Base-by-base conservation (phyloP, 53 echinoderm and acorn worm species). In the Astropecten irregularis region DNA sequence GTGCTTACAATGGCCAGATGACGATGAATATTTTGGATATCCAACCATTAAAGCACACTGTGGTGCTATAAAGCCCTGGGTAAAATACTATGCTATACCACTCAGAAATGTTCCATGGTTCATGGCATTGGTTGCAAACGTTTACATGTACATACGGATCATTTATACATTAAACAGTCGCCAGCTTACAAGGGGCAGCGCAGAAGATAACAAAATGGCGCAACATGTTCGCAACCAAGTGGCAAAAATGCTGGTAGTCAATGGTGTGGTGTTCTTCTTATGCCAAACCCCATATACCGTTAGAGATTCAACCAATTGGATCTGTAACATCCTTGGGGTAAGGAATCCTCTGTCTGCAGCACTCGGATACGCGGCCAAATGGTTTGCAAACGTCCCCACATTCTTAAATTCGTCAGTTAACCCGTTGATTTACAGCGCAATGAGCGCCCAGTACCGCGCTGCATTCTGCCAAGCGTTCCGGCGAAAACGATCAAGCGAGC, bases 241-340 rank as follows among this genome's bases (percentile, higher is more conserved):
- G 30, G 71, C 71, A 8, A 71, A 71, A 47, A 71, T 71, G 71
- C 51, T 71, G 49, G 2, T 71, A 9, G 71, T 71, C n/a, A 71
- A 71, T 49, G 71, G 71, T 0, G 71, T 34, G n/a, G 50, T 71
- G 2, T 71, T 71, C 50, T 71, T 71, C 51, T 19, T 35, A n/a
- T 71, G 71, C 52, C 69, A 71, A 50, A 71, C 50, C 16, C 71
- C 71, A 2, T 71, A 18, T 49, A 18, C 22, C n/a, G 19, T 71
- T 19, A 11, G 19, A 2, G 23, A 0, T 23, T 8, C 23, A 10
- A 23, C 58, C 23, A 23, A 3, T n/a, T 58, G 58, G 58, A 58
- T 58, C 58, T 22, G 58, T 23, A 7, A 22, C 25, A 9, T 58
- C 9, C 25, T 0, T 28, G 26, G 26, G 26, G 10, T 58, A 10